Base-by-base conservation (phyloP, 2,888 invertebrate species). In the Pheosia gnoma region DNA sequence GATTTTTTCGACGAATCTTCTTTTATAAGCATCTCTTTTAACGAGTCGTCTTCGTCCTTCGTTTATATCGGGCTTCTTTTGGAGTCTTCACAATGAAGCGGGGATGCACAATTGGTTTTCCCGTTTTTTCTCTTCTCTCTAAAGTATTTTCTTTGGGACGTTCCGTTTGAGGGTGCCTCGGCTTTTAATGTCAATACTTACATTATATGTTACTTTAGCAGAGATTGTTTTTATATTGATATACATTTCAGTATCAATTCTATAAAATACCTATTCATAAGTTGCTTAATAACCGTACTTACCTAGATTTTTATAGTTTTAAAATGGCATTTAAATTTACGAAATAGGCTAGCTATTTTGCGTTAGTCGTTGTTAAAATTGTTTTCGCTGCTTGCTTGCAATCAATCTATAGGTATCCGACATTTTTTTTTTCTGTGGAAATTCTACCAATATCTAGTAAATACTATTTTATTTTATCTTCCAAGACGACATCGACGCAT, bases 1-100 rank as follows among this genome's bases (percentile, higher is more conserved):
- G 75, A 75, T 85, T 84, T 84, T 72, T 84, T 79, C 67, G 72
- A 65, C 71, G 79, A 84, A 81, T 79, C 78, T 81, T 67, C 69
- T 80, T 85, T 84, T 75, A 80, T 82, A 82, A 85, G 82, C 82
- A 82, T 82, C 78, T 81, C 75, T 82, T 83, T 82, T 82, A 86
- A 79, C 77, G 78, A 84, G 78, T 81, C 77, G 76, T 81, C 78
- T 76, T 69, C 78, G 74, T 82, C 74, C 74, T 78, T 81, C 79
- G 74, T 79, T 81, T 83, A 75, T 81, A 83, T 81, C 78, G 78
- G 72, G 75, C 79, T 82, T 80, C 81, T 83, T 81, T 83, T 75
- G 69, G 80, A 78, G 74, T 81, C 67, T 68, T 78, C 60, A 84
- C 81, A 83, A 82, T 80, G 73, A 80, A 76, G 70, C 77, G 77